Evolutionary conservation across 1,140 invertebrate species (phyloP).

Genomic region (Eulimnadia texana): DNA sequence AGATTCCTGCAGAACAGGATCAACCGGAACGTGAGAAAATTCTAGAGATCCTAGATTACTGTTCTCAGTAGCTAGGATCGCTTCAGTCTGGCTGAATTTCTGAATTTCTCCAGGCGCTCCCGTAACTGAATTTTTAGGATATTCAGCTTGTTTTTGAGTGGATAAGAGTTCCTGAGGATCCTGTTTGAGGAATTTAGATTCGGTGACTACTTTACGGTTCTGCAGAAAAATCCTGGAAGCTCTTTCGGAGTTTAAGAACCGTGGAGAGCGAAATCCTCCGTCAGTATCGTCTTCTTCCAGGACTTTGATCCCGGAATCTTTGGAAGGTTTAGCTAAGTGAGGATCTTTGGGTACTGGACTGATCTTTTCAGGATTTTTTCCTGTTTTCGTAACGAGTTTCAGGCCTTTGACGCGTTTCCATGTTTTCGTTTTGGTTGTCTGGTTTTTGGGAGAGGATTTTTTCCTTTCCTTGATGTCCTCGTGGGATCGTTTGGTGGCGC

Average conservation of each 20-base stretch:
- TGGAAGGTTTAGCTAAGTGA: background rate
- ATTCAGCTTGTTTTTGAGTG: conserved; percentile 1
- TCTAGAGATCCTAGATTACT: no score
- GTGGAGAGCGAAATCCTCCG: background rate
- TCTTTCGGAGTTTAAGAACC: background rate
- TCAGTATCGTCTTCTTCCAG: conserved; percentile 2
- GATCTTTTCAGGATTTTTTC: background rate
- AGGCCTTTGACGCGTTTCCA: background rate
- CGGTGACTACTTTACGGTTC: background rate
- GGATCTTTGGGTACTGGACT: background rate
- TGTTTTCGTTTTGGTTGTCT: background rate
- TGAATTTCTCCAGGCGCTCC: conserved; percentile 8
- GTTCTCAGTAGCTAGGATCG: background rate
- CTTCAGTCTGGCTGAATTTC: conserved; percentile 6
- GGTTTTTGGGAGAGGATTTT: background rate
- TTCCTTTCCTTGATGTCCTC: background rate
- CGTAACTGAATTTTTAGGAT: conserved; percentile 10
- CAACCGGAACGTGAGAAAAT: no score
- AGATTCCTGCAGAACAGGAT: no score
- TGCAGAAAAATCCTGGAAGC: background rate
- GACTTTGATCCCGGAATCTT: background rate
- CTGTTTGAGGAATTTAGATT: conserved; percentile 9
- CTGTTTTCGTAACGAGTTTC: background rate
- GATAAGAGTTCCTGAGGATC: background rate
- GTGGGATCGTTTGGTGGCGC: background rate